Conservation (phyloP, 2,888 invertebrate species). For the Aphodius sticticus region DNA sequence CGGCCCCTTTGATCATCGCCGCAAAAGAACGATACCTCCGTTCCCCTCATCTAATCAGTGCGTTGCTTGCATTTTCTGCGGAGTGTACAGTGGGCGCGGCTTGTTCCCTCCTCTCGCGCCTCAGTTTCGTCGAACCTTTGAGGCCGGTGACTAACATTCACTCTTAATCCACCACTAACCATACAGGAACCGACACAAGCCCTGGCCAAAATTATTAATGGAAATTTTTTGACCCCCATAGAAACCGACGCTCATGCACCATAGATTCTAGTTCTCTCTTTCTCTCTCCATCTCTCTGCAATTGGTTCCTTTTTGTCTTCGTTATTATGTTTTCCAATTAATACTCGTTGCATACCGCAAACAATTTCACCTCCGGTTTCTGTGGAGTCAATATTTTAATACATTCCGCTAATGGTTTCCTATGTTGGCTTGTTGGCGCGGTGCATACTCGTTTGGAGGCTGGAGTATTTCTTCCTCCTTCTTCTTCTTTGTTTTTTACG, state of each 20-base stretch:
- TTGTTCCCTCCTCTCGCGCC: too few species aligned
- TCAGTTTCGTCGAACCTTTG: too few species aligned
- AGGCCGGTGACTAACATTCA: too few species aligned
- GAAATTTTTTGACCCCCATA: too few species aligned
- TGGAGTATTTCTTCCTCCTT: background rate
- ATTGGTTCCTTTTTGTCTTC: background rate
- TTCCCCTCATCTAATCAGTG: too few species aligned
- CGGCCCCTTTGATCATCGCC: too few species aligned
- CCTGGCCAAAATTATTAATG: too few species aligned
- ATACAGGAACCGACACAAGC: too few species aligned
- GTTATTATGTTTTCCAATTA: background rate
- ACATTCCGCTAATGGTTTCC: background rate
- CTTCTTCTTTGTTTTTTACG: background rate
- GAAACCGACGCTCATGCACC: background rate
- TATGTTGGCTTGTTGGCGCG: background rate
- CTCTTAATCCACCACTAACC: too few species aligned
- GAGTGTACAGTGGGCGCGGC: too few species aligned
- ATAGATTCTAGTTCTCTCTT: background rate
- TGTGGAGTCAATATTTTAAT: background rate
- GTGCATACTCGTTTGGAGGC: background rate
- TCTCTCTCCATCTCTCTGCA: background rate
- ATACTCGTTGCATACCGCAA: background rate
- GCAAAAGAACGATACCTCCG: too few species aligned
- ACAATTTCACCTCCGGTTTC: slow-evolving; percentile 4
- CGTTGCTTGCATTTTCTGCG: too few species aligned